These are phyloP conservation scores for Plutella xylostella DNA, from an alignment of 2,888 invertebrate genomes.

Conservation along the genomic window DNA sequence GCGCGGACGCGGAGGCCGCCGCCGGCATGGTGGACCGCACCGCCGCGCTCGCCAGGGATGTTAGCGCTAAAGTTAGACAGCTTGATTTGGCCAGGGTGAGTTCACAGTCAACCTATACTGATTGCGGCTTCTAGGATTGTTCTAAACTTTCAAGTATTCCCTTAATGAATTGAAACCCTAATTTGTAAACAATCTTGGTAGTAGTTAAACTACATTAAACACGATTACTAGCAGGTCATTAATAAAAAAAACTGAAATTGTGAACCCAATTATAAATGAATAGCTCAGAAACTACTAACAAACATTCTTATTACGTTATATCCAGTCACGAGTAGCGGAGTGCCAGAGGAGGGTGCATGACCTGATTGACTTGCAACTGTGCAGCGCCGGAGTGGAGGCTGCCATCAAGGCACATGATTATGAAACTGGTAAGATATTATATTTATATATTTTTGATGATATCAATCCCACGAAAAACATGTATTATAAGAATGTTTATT, in stretches of 20 bases:
- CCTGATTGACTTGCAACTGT: constrained; percentile 92
- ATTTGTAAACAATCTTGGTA: no score
- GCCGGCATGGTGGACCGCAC: constrained; percentile 89
- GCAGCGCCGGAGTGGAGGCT: constrained; percentile 96
- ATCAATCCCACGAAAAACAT: no score
- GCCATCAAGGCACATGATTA: constrained; percentile 96
- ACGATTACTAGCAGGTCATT: no score
- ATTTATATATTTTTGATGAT: neutral
- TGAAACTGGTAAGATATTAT: constrained; percentile 75
- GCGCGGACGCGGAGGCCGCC: constrained; percentile 83
- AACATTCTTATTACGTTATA: constrained; percentile 6
- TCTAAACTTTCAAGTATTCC: no score
- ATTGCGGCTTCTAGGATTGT: no score
- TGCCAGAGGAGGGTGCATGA: constrained; percentile 96
- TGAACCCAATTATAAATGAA: neutral
- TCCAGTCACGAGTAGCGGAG: constrained; percentile 88
- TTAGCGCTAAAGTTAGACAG: constrained; percentile 95
- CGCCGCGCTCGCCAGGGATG: constrained; percentile 90
- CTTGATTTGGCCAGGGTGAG: constrained; percentile 91
- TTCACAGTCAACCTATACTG: no score
- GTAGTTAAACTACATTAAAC: no score
- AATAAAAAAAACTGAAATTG: no score
- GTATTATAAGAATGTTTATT: no score
- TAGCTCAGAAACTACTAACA: neutral
- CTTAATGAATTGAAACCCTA: no score